Evolutionary conservation across 1,140 invertebrate species (phyloP), one percentile per base, ranked within the genome.

Genomic region (Whitmania pigra): DNA sequence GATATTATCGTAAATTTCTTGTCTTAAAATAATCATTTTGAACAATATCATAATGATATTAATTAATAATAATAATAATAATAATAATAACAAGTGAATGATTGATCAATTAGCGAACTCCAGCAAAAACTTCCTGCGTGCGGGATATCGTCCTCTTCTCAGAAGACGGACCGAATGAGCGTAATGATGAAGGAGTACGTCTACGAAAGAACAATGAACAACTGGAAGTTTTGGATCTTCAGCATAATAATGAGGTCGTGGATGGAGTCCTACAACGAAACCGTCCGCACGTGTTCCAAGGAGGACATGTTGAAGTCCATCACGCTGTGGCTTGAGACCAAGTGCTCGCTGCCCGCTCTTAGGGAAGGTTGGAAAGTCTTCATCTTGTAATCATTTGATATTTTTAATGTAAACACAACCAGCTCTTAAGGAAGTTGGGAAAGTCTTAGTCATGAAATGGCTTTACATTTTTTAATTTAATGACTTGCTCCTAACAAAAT

Each of bases 241-340:
- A 94, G 93, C 83, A 86, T 93, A 74, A 88, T 97, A 49, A 86
- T 93, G 79, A 88, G 90, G 75, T 89, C 91, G 22, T 83, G 96
- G 74, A 87, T 97, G 79, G 87, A 89, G 75, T 91, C 92, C 4
- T 97, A 91, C 82, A 94, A 91, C 79, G 87, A 88, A 76, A 89
- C 89, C 76, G 93, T 97, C 49, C 94, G 92, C 27, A 94, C 92
- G 74, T 87, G 89, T 73, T 94, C 88, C 84, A 82, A 91, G 72
- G 91, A 95, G 75, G 94, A 97, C 83, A 85, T 97, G 73, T 93
- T 91, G 82, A 87, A 91, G 74, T 93, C 92, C 73, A 92, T 91
- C 72, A 85, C 93, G 76, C 85, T 90, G 43, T 98, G 94, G 94
- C 87, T 94, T 49, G 93, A 97, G 80, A 92, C 97, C 79, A 91